These are phyloP conservation scores for Cydia fagiglandana DNA, from an alignment of 1,140 invertebrate species.

Conservation along the genomic window DNA sequence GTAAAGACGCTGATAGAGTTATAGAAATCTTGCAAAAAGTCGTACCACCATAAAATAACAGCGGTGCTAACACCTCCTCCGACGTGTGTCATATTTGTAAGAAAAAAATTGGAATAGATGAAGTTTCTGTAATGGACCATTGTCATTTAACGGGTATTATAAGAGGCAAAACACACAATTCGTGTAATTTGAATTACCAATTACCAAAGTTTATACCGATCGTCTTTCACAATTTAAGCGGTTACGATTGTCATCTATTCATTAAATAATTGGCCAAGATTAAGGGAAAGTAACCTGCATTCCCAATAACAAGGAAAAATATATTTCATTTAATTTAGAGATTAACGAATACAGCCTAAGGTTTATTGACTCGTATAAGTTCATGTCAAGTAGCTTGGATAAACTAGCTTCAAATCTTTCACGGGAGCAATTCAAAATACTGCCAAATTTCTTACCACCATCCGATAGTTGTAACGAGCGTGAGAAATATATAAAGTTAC, in stretches of 20 bases:
- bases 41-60: constrained; percentile 15
- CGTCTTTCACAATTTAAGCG: constrained; percentile 46
- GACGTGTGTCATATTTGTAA: constrained; percentile 54
- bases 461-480: too few species aligned
- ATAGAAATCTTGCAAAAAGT: constrained; percentile 41
- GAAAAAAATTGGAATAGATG: constrained; percentile 39
- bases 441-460: not conserved
- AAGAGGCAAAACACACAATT: constrained; percentile 56
- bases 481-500: too few species aligned
- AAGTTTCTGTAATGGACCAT: constrained; percentile 50
- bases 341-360: constrained; percentile 23
- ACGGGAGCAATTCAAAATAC: constrained; percentile 40
- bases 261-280: constrained; percentile 33
- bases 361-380: constrained; percentile 43
- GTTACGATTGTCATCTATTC: constrained; percentile 37
- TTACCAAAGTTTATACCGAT: constrained; percentile 35
- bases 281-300: constrained; percentile 20
- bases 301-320: constrained; percentile 36
- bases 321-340: constrained; percentile 35
- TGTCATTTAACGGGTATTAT: constrained; percentile 55
- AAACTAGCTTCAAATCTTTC: constrained; percentile 37
- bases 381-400: constrained; percentile 34
- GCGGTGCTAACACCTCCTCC: not conserved
- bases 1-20: constrained; percentile 2
- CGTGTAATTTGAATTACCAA: constrained; percentile 62